phyloP scores from a whole-genome alignment of 2,888 invertebrate species.

The Acanthosepion pharaonis region DNA sequence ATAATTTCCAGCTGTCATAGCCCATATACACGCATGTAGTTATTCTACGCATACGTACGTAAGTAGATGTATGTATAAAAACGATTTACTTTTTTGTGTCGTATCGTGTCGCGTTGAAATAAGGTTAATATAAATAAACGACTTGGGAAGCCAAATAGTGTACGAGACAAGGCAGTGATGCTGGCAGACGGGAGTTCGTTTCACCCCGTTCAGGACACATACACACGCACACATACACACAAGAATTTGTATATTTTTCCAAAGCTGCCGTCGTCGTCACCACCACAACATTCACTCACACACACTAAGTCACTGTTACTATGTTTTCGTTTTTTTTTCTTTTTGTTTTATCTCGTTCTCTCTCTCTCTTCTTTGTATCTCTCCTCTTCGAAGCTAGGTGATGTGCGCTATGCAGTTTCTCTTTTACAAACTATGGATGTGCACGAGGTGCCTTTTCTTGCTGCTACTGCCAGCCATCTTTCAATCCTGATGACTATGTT shows the following conservation, averaged over 20 bases:
- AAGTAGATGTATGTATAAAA: background rate
- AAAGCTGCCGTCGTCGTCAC: background rate
- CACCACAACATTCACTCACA: background rate
- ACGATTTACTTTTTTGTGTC: background rate
- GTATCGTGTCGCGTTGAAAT: background rate
- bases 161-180: background rate
- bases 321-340: background rate
- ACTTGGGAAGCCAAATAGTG: background rate
- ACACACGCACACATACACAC: background rate
- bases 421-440: background rate
- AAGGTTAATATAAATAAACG: background rate
- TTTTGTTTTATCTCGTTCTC: background rate
- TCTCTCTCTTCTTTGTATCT: background rate
- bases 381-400: background rate
- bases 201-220: slow-evolving; percentile 35
- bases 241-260: slow-evolving; percentile 33
- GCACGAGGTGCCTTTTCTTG: background rate
- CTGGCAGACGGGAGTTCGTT: slow-evolving; percentile 34
- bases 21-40: slow-evolving; percentile 20
- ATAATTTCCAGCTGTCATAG: background rate
- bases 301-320: background rate
- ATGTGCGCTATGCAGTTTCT: slow-evolving; percentile 2
- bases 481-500: background rate
- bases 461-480: slow-evolving; percentile 33
- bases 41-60: background rate